A percentile compares a stretch with the other conserved stretches of the same genome.
phyloP scores from a whole-genome alignment of 1,140 invertebrate genomes.

The Dinothrombium tinctorium region DNA sequence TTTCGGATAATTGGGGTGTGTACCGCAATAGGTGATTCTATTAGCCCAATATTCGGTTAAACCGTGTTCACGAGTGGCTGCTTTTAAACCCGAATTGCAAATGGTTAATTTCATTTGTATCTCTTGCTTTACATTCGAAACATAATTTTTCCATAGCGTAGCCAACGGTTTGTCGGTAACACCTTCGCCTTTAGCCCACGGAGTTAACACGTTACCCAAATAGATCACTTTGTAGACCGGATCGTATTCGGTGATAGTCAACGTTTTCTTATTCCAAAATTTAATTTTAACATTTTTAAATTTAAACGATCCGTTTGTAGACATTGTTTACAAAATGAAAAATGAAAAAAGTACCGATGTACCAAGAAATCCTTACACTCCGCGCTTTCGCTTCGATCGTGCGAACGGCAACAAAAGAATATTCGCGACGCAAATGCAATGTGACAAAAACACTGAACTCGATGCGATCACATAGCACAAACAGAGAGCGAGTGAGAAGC shows the following conservation, averaged over 20 bases:
- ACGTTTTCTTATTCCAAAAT: constrained; percentile 36
- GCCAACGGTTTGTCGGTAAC: constrained; percentile 83
- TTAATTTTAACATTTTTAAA: constrained; percentile 13
- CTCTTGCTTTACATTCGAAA: constrained; percentile 71
- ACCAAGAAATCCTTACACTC: too few relatives aligned
- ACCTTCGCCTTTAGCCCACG: constrained; percentile 93
- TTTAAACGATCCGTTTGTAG: background rate
- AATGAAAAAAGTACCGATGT: background rate
- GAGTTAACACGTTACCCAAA: constrained; percentile 83
- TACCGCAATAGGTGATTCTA: constrained; percentile 75
- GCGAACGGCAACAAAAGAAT: too few relatives aligned
- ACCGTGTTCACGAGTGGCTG: constrained; percentile 84
- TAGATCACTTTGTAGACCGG: constrained; percentile 85
- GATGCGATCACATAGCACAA: too few relatives aligned
- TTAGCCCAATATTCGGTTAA: constrained; percentile 92
- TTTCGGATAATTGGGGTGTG: constrained; percentile 58
- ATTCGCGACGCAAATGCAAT: too few relatives aligned
- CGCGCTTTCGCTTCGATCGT: too few relatives aligned
- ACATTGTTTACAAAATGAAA: background rate
- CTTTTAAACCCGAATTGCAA: constrained; percentile 50
- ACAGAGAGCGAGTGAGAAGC: too few relatives aligned
- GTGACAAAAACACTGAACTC: too few relatives aligned
- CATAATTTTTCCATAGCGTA: constrained; percentile 91
- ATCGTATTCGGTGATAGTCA: constrained; percentile 63
- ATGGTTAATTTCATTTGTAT: constrained; percentile 62